Percentiles rank a stretch among this genome's conserved stretches.
Conservation (phyloP, 2,113 vertebrate genomes). For the Agelaius phoeniceus region DNA sequence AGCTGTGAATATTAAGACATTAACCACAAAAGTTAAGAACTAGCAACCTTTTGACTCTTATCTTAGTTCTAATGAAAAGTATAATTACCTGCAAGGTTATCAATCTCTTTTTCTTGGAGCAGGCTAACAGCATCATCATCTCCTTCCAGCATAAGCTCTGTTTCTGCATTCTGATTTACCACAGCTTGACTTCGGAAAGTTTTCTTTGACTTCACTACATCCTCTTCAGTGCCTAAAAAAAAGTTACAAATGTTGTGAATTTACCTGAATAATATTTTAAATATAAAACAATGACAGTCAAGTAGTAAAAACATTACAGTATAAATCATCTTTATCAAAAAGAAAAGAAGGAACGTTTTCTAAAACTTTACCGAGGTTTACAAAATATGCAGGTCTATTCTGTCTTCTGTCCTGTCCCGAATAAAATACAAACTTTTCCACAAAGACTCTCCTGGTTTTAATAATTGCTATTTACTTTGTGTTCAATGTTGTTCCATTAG, state of each 20-base stretch:
- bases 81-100: conserved; percentile 90
- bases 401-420: background rate
- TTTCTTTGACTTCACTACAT: conserved; percentile 84
- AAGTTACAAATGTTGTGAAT: conserved; percentile 19
- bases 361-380: background rate
- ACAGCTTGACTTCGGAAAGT: conserved; percentile 83
- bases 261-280: background rate
- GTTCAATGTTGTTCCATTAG: background rate
- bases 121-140: conserved; percentile 93
- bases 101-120: conserved; percentile 95
- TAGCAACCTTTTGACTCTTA: background rate
- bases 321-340: background rate
- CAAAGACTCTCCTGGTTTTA: conserved; percentile 20
- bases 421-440: background rate
- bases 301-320: background rate
- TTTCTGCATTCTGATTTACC: conserved; percentile 87
- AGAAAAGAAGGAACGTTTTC: background rate
- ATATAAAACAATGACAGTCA: background rate
- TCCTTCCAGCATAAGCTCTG: conserved; percentile 90
- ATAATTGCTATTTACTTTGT: background rate
- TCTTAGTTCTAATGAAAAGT: background rate
- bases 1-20: background rate
- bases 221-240: conserved; percentile 83
- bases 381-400: background rate
- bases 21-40: background rate